Conservation (phyloP, 2,113 vertebrate genomes). For the Oncorhynchus mykiss region DNA sequence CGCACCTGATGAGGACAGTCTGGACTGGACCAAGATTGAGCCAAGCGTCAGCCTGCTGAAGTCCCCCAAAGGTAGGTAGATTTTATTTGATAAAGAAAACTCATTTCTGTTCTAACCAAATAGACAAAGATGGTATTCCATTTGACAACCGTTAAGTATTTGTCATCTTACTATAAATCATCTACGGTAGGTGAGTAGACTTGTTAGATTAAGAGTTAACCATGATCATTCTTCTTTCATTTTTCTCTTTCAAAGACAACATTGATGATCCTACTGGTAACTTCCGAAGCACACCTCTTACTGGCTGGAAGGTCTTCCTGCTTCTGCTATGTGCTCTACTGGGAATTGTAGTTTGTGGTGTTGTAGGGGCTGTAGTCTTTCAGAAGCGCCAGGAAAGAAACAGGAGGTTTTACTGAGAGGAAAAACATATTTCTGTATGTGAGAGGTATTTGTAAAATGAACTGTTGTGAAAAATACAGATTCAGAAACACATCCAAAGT, state of each 20-base stretch:
- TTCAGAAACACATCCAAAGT: slow-evolving; percentile 60
- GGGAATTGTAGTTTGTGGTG: slow-evolving; percentile 93
- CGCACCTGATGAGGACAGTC: slow-evolving; percentile 85
- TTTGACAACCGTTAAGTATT: background rate
- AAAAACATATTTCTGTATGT: background rate
- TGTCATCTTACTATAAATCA: background rate
- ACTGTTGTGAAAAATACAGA: slow-evolving; percentile 42
- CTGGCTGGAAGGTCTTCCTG: slow-evolving; percentile 95
- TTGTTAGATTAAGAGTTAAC: background rate
- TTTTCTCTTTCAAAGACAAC: slow-evolving; percentile 76
- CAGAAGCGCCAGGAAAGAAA: slow-evolving; percentile 97
- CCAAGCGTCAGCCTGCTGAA: slow-evolving; percentile 94
- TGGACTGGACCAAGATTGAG: slow-evolving; percentile 97
- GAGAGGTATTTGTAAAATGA: slow-evolving; percentile 26
- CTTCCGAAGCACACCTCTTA: slow-evolving; percentile 91
- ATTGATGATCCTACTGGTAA: slow-evolving; percentile 95
- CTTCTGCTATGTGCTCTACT: slow-evolving; percentile 91
- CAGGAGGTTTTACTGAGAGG: slow-evolving; percentile 91
- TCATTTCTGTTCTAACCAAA: no score
- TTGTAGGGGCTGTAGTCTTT: slow-evolving; percentile 98
- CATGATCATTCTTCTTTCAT: background rate
- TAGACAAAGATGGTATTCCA: background rate
- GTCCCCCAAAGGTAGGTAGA: slow-evolving; percentile 88
- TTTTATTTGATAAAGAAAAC: background rate
- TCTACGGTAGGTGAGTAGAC: background rate